Conservation (phyloP, 2,113 vertebrate species). For the Dicentrarchus labrax region DNA sequence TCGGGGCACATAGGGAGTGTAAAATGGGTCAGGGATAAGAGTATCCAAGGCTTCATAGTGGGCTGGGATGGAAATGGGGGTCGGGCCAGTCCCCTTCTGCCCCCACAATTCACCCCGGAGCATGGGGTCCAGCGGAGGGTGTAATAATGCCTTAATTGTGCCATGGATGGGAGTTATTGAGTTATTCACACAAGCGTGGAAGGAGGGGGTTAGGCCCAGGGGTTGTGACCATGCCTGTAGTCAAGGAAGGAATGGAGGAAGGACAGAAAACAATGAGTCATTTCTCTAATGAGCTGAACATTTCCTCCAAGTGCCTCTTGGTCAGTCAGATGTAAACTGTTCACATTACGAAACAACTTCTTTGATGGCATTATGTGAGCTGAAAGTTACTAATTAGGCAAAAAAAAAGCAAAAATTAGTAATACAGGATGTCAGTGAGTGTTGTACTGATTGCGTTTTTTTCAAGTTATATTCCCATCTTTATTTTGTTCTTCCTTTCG, state of each 20-base stretch:
- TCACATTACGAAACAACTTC: slow-evolving; percentile 58
- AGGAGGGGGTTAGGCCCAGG: slow-evolving; percentile 44
- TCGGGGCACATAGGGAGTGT: slow-evolving; percentile 53
- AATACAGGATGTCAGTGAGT: slow-evolving; percentile 25
- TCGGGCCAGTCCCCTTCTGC: slow-evolving; percentile 41
- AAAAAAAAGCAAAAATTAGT: slow-evolving; percentile 42
- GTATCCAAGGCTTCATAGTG: slow-evolving; percentile 67
- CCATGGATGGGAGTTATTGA: slow-evolving; percentile 70
- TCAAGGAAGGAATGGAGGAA: slow-evolving; percentile 63
- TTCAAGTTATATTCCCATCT: slow-evolving; percentile 7
- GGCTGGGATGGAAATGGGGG: slow-evolving; percentile 42
- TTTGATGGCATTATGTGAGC: slow-evolving; percentile 57
- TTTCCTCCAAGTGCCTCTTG: slow-evolving; percentile 68
- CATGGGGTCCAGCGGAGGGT: slow-evolving; percentile 71
- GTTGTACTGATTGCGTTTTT: neutral
- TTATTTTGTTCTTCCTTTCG: neutral
- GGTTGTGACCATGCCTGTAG: slow-evolving; percentile 72
- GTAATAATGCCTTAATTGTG: slow-evolving; percentile 84
- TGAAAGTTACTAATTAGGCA: slow-evolving; percentile 64
- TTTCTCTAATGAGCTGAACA: slow-evolving; percentile 76
- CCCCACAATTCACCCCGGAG: slow-evolving; percentile 66
- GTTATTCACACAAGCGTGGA: slow-evolving; percentile 78
- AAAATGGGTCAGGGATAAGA: slow-evolving; percentile 78
- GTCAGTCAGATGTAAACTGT: slow-evolving; percentile 70
- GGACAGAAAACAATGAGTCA: slow-evolving; percentile 79